Evolutionary conservation across 2,888 invertebrate genomes (phyloP).

Genomic region (Eremobia ochroleuca): DNA sequence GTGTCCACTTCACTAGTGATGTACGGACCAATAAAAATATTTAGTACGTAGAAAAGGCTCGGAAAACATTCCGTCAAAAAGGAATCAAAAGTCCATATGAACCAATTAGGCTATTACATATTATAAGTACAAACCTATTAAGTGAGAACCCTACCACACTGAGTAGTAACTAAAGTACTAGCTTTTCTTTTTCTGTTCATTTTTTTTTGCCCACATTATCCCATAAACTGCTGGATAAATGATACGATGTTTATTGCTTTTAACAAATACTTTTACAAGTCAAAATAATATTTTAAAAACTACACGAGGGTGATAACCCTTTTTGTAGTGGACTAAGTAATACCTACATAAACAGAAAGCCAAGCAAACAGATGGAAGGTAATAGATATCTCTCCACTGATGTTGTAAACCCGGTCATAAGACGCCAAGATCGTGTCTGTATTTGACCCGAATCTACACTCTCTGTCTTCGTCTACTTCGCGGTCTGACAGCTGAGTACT

Average conservation of each 20-base stretch:
- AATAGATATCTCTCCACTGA: slow-evolving; percentile 58
- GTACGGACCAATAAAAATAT: background rate
- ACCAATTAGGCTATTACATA: background rate
- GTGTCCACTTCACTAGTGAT: slow-evolving; percentile 49
- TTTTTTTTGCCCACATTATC: no score
- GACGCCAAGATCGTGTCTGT: slow-evolving; percentile 56
- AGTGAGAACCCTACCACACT: background rate
- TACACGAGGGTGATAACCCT: background rate
- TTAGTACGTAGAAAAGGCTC: background rate
- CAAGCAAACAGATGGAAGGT: slow-evolving; percentile 49
- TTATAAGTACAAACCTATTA: background rate
- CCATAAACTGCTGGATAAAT: background rate
- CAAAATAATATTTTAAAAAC: background rate
- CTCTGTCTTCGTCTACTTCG: slow-evolving; percentile 56
- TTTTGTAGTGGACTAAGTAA: background rate
- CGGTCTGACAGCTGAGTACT: slow-evolving; percentile 49
- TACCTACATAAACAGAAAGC: slow-evolving; percentile 10
- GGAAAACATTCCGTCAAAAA: background rate
- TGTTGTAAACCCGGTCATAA: slow-evolving; percentile 59
- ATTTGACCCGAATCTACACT: slow-evolving; percentile 55
- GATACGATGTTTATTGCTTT: background rate
- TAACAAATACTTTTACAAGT: background rate
- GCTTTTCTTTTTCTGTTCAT: background rate
- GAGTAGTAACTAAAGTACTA: background rate
- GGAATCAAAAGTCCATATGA: background rate